These are phyloP conservation scores for Cyclophora albipunctata DNA, from an alignment of 2,888 invertebrate genomes.

Conservation along the genomic window DNA sequence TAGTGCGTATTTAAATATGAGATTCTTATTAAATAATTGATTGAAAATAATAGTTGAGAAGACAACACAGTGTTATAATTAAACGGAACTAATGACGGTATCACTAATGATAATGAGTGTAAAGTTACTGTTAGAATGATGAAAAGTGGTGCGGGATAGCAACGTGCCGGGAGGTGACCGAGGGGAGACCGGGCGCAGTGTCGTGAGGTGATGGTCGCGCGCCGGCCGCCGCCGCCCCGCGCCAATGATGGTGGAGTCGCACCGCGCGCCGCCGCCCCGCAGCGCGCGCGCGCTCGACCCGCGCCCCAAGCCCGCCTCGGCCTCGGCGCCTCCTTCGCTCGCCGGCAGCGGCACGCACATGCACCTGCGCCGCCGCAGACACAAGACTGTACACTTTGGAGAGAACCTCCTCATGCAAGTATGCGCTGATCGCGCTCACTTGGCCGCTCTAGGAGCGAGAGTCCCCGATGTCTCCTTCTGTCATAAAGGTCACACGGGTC, in stretches of 20 bases:
- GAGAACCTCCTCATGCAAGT: slow-evolving; percentile 84
- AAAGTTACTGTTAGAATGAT: slow-evolving; percentile 21
- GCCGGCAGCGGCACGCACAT: slow-evolving; percentile 69
- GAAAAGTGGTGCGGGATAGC: slow-evolving; percentile 28
- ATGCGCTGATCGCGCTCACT: slow-evolving; percentile 79
- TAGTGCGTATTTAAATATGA: no score
- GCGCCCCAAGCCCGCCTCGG: slow-evolving; percentile 68
- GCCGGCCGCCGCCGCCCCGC: slow-evolving; percentile 67
- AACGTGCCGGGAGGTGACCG: slow-evolving; percentile 24
- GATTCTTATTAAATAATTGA: no score
- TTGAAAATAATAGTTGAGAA: no score
- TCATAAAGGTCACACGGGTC: slow-evolving; percentile 63
- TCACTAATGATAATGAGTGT: slow-evolving; percentile 5
- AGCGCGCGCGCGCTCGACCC: slow-evolving; percentile 63
- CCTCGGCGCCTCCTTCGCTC: slow-evolving; percentile 74
- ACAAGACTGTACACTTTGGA: slow-evolving; percentile 87
- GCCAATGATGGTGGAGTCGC: slow-evolving; percentile 75
- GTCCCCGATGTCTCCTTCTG: slow-evolving; percentile 68
- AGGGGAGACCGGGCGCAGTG: slow-evolving; percentile 31
- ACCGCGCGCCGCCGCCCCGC: slow-evolving; percentile 65
- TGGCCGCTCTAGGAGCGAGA: slow-evolving; percentile 66
- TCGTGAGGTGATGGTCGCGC: slow-evolving; percentile 69
- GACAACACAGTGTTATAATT: no score
- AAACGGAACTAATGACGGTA: no score
- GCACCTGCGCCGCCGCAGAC: slow-evolving; percentile 80